Evolutionary conservation across 1,140 invertebrate species (phyloP), one percentile per base, ranked within the genome.

Genomic region (Dryas iulia): DNA sequence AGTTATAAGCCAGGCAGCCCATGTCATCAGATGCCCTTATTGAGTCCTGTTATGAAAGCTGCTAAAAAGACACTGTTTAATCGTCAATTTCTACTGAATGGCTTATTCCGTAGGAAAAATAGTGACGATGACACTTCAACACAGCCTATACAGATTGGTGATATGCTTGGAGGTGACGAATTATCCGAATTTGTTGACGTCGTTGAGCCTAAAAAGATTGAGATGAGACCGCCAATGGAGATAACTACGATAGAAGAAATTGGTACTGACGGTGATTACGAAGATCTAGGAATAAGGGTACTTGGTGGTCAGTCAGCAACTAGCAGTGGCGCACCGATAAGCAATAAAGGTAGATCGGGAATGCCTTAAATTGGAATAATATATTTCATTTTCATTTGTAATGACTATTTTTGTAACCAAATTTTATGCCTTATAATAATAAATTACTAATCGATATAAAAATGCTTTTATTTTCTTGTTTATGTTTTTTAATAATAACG

Each of bases 231-330:
- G 25, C 2, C 26, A 39, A 31, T 14, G 11, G 54, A 65, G 6
- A 23, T 18, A 12, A 47, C 12, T n/a, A 59, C 21, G 11, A 3
- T 57, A 11, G 7, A 18, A 8, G n/a, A 54, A 52, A 58, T 25
- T 12, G 53, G n/a, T 39, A 10, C 12, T 11, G 26, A 54, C 56
- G 72, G 26, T 10, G 71, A 70, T 57, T 66, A 73, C 8, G 76
- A 76, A 3, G 56, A 33, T 6, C 71, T 76, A 25, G 70, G 66
- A 11, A 74, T 78, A 35, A 79, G 79, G 62, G 85, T 87, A 21
- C 72, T 87, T 8, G 85, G 85, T 6, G 85, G 85, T 4, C 74
- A 61, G 3, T 60, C 81, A 18, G 85, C 82, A 1, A 82, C 77
- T 0, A 76, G 79, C 59, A 87, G 83, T 66, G 85, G 85, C 0